Base-by-base conservation (phyloP, 64 coral and sea anemone genomes). In the Platygyra sinensis region DNA sequence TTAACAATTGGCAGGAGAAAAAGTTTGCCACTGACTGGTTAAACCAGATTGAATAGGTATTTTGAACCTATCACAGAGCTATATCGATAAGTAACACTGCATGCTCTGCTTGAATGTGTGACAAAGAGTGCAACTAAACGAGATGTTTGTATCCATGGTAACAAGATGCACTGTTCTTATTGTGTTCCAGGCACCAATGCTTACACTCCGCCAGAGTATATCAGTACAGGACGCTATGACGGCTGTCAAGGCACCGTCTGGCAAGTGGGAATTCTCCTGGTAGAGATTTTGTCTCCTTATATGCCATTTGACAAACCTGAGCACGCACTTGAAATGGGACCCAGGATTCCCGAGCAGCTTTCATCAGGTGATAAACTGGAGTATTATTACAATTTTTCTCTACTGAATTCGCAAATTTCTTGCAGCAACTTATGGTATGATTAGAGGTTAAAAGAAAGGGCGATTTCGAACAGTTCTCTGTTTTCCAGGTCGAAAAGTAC, bases 241-340 rank as follows among this genome's bases (percentile, higher is more conserved):
- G 80, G 80, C 9, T 69, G 80, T 22, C 80, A 84, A 25, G 80
- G 62, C 6, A 84, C 80, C 17, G 80, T 84, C 32, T 84, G 80
- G 80, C 80, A 84, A 69, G 2, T 84, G 36, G 80, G 80, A 67
- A 67, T 84, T 8, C 62, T 84, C 18, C 46, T 84, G 80, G 62
- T 84, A 19, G 80, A 84, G 22, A 67, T 69, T 15, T 18, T 84
- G 22, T 84, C 80, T 62, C 61, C 60, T 69, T 32, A 49, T 3
- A 84, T 84, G 80, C 61, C 80, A 30, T 84, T 69, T 67, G 80
- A 84, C 39, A 69, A 84, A 69, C 80, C 80, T 13, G 62, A 84
- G 36, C 31, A 84, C 5, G 80, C 80, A 42, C 36, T 84, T 9
- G 50, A 46, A 46, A 16, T 49, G 33, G 2, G 2, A n/a, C 80